Evolutionary conservation across 2,113 vertebrate species (phyloP).

Genomic region (Stigmatopora argus): DNA sequence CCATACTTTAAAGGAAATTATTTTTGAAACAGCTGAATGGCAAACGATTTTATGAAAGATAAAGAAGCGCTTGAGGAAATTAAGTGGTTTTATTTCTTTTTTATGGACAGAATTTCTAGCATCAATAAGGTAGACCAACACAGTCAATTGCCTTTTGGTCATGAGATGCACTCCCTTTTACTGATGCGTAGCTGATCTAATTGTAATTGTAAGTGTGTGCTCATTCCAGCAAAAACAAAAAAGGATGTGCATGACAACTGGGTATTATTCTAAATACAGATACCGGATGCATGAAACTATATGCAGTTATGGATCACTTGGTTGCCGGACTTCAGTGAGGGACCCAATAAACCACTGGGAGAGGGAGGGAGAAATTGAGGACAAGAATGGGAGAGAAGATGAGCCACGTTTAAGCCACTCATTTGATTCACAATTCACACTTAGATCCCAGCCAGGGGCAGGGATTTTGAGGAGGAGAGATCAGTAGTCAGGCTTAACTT

Average conservation of each 20-base stretch:
- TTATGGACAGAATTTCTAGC: not conserved
- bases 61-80: not conserved
- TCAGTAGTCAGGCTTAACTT: constrained; percentile 54
- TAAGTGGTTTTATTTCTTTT: not conserved
- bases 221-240: too few relatives aligned
- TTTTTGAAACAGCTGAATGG: not conserved
- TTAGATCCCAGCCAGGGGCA: constrained; percentile 55
- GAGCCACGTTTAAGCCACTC: constrained; percentile 48
- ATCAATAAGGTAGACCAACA: not conserved
- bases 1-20: not conserved
- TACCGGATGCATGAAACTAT: not conserved
- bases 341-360: constrained; percentile 14
- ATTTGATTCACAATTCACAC: constrained; percentile 56
- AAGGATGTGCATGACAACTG: too few relatives aligned
- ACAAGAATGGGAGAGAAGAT: constrained; percentile 25
- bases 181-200: not conserved
- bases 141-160: not conserved
- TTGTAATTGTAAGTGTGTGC: not conserved
- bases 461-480: constrained; percentile 56
- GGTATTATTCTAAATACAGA: too few relatives aligned
- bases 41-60: not conserved
- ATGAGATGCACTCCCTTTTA: not conserved
- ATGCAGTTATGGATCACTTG: constrained; percentile 9
- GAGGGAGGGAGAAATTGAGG: constrained; percentile 6
- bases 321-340: constrained; percentile 7